A percentile compares a stretch with the other conserved stretches of the same genome.
These are phyloP conservation scores for Cryptomyrus ogoouensis DNA, from an alignment of 2,113 vertebrate genomes.

Conservation along the genomic window DNA sequence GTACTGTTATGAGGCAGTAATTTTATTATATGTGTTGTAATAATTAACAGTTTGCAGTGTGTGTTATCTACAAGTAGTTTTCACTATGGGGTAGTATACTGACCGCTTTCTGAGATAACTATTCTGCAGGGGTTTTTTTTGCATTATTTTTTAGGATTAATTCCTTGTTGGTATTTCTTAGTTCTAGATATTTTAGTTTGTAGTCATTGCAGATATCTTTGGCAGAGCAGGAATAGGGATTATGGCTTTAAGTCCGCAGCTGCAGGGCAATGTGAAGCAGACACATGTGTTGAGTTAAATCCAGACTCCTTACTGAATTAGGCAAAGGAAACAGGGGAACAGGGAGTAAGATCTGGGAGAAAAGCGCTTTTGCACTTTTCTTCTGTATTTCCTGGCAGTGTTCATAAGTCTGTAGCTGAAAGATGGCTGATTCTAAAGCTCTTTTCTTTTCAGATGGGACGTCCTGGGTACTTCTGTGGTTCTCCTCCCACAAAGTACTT, in stretches of 20 bases:
- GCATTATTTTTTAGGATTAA: neutral
- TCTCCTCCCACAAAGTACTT: neutral
- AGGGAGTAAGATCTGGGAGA: neutral
- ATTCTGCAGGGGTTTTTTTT: neutral
- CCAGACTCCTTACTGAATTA: neutral
- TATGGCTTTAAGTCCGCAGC: neutral
- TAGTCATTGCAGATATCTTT: slow-evolving; percentile 47
- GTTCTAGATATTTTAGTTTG: neutral
- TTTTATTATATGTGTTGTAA: neutral
- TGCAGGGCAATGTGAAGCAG: slow-evolving; percentile 1
- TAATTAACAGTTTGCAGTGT: neutral
- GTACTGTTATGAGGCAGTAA: neutral
- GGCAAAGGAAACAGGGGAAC: neutral
- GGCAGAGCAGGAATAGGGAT: neutral
- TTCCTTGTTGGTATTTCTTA: neutral
- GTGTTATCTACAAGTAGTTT: neutral
- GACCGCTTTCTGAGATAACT: neutral
- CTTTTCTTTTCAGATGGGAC: slow-evolving; percentile 6
- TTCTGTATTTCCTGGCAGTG: slow-evolving; percentile 5
- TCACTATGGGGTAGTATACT: neutral
- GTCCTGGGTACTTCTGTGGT: neutral
- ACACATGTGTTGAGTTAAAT: neutral
- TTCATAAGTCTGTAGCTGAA: neutral
- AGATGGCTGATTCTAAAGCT: neutral
- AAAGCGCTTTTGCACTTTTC: neutral